Base-by-base conservation (phyloP, 2,888 invertebrate species). In the Cerastis rubricosa region DNA sequence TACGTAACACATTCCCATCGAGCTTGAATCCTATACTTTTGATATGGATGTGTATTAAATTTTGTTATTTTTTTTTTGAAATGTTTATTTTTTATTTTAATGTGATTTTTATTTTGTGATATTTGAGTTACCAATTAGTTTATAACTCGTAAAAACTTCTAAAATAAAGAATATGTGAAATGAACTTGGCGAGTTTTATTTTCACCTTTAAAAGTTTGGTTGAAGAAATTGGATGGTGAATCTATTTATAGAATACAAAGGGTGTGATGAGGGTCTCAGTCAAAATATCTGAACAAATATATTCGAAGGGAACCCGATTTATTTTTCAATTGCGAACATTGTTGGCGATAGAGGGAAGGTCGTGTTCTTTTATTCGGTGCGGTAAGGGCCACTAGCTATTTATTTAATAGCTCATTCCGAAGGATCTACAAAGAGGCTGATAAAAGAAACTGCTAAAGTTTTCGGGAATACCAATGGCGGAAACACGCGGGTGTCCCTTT, bases 91-190 rank as follows among this genome's bases (percentile, higher is more conserved):
- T 89, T 88, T 85, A 86, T 73, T 81, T 87, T 88, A 71, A 74
- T 87, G 88, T 90, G 86, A 85, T 90, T 90, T 88, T 89, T 70
- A 87, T 92, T 89, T 91, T 93, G 85, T 91, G 93, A 94, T 94
- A 94, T 91, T 92, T 88, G 64, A 81, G 89, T 87, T 88, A 88
- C 89, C 89, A 87, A 74, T 87, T 85, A 83, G 74, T 83, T 61
- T 76, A 71, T 70, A 80, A 69, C 81, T 80, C 72, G 66, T 87
- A 81, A 84, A 81, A 83, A 84, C 85, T 87, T 89, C 85, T 76
- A 67, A 84, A 90, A 87, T 88, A 89, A 89, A 90, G 65, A 78
- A 85, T 86, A 86, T 85, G 81, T 87, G 80, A 87, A 87, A 68
- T 70, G 51, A 17, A 75, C 17, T 35, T 43, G 35, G n/a, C 5